Base-by-base conservation (phyloP, 2,113 vertebrate genomes). In the Melanostigma gelatinosum region DNA sequence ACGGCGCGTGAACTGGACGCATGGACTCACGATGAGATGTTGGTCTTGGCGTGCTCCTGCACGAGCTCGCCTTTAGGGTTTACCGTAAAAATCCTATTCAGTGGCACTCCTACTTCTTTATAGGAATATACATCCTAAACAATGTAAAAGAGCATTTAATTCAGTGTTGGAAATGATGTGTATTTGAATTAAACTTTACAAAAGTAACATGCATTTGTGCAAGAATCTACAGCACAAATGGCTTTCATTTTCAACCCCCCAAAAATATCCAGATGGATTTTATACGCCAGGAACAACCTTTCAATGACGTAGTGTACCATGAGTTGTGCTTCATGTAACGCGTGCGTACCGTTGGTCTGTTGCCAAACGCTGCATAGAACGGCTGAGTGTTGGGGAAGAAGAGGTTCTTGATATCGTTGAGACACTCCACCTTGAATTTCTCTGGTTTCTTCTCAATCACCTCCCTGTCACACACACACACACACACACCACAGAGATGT, bases 371-470 rank as follows among this genome's bases (percentile, higher is more conserved):
- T 87, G 97, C 98, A 16, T 99, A 99, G 87, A 99, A 99, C 2
- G 98, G 98, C 46, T 99, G 94, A 6, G 90, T 96, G 87, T 98
- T 98, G 9, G 98, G 98, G 81, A 95, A 93, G 92, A 99, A 99
- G 71, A 99, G 93, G 76, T 98, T 97, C 91, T 96, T 98, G 79
- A 99, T 99, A 87, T 99, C 98, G 0, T 94, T 98, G 86, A 99
- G 92, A 92, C 98, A 99, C 54, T 99, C 97, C 81, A 99, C 96
- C 95, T 99, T 99, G 89, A 99, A 99, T 94, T 96, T 99, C 89
- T 99, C 98, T 3, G 98, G 98, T 83, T 99, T 99, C 95, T 98
- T 99, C 91, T 99, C 98, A 60, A 99, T 99, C 82, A 99, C 97
- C 87, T 99, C 98, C 85, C 98, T 99, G 89, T 81, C 18, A 61